A percentile compares a stretch with the other conserved stretches of the same genome.
Conservation (phyloP, 2,113 vertebrate species). For the Tyto alba region DNA sequence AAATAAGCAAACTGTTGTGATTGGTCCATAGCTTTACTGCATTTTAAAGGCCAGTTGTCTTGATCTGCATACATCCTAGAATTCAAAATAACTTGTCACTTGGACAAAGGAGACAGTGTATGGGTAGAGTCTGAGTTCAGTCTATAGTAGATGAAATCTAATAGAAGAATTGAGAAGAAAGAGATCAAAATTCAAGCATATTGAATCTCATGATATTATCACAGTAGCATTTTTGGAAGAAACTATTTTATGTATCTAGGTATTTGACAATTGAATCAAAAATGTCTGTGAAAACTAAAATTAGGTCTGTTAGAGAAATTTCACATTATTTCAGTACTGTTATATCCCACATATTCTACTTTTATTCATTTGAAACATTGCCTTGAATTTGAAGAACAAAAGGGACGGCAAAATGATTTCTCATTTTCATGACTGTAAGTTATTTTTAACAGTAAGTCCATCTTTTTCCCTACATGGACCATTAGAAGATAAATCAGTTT, state of each 20-base stretch:
- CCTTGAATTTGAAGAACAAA: background rate
- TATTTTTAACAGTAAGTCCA: background rate
- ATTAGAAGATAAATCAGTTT: background rate
- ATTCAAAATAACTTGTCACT: background rate
- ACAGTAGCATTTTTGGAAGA: background rate
- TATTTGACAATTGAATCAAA: background rate
- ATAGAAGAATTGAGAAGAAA: background rate
- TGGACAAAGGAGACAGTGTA: background rate
- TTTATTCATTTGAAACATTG: background rate
- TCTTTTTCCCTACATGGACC: background rate
- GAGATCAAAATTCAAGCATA: background rate
- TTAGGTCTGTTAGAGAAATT: background rate
- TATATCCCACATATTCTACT: background rate
- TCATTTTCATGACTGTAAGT: background rate
- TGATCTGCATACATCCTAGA: background rate
- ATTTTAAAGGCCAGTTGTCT: background rate
- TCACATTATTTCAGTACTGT: background rate
- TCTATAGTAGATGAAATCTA: background rate
- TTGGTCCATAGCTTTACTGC: background rate
- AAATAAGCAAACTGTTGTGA: background rate
- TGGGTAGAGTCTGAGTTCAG: background rate
- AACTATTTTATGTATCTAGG: background rate
- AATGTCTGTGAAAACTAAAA: background rate
- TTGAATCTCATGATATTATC: background rate
- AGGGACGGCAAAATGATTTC: background rate